Evolutionary conservation across 2,113 vertebrate species (phyloP), one percentile per base, ranked within the genome.

Genomic region (Isurus oxyrinchus): DNA sequence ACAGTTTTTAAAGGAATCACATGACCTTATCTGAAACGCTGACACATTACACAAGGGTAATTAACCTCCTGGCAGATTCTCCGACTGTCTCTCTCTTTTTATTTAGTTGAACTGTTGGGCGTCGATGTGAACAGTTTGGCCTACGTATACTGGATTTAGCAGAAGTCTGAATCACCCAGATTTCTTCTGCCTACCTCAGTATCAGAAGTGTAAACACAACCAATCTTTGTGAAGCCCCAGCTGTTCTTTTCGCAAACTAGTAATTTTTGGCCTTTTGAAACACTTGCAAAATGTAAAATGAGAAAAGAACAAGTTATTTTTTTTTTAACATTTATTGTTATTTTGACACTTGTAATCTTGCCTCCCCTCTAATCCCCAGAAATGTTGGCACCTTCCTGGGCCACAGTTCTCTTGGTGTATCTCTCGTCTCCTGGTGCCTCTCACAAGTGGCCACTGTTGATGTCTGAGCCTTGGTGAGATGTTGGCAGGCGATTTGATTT

Each of bases 1-100:
- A 93, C 55, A 61, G 55, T 59, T 61, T 93, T 93, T 61, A 93
- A 93, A 93, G 57, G 61, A 40, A 94, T 94, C 59, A 94, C 59
- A 57, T 25, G 59, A 35, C 57, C n/a, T 63, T 21, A 63, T 94
- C 59, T 94, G 90, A 40, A 94, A 94, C 44, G 44, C 94, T 95
- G 66, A 95, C 49, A 67, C 94, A 95, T 95, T 49, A 95, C n/a
- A 5, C 66, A 95, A 5, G 44, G 1, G 40, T 72, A 72, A 95
- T 95, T 95, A 76, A 25, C 67, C 67, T 67, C 16, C 44, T 14
- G 67, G 23, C 94, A 94, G 57, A 63, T 40, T 7, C 90, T 23
- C n/a, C 2, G n/a, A 94, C 57, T 94, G 90, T 63, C 35, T 90
- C 55, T 59, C 19, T 14, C 27, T 57, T 13, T n/a, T 16, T 21